Evolutionary conservation across 1,140 invertebrate genomes (phyloP).

Genomic region (Magallana angulata): DNA sequence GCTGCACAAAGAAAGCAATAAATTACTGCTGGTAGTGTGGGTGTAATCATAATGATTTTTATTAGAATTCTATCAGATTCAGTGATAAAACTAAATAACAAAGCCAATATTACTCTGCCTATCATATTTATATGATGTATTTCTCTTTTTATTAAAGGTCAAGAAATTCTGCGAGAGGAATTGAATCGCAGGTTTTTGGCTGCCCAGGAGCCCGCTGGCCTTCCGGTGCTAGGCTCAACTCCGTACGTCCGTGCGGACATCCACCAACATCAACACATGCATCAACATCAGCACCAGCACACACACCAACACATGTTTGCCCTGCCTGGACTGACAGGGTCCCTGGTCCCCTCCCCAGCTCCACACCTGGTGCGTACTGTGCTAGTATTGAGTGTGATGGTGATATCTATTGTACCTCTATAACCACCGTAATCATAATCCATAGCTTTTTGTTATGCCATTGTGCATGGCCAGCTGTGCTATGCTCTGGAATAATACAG

Average conservation of each 20-base stretch:
- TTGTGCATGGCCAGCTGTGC: too few relatives aligned
- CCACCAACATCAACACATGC: conserved; percentile 84
- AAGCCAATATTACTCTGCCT: too few relatives aligned
- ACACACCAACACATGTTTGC: conserved; percentile 89
- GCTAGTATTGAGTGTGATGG: not conserved
- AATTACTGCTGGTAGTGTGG: not conserved
- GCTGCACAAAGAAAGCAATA: not conserved
- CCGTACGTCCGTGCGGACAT: conserved; percentile 88
- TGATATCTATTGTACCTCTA: conserved; percentile 29
- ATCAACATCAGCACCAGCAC: conserved; percentile 87
- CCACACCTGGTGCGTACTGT: conserved; percentile 69
- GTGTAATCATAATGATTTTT: not conserved
- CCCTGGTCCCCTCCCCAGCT: conserved; percentile 72
- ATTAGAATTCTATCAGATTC: too few relatives aligned
- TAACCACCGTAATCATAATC: not conserved
- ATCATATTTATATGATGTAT: not conserved
- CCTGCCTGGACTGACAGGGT: conserved; percentile 86
- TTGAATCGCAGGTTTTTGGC: conserved; percentile 93
- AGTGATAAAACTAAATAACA: too few relatives aligned
- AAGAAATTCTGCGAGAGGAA: conserved; percentile 92
- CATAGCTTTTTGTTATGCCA: too few relatives aligned
- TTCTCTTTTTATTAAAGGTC: conserved; percentile 69
- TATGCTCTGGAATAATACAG: too few relatives aligned
- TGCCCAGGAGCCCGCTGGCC: conserved; percentile 84
- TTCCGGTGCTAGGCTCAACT: conserved; percentile 81